Evolutionary conservation across 1,140 invertebrate species (phyloP).

Genomic region (Bombus impatiens): DNA sequence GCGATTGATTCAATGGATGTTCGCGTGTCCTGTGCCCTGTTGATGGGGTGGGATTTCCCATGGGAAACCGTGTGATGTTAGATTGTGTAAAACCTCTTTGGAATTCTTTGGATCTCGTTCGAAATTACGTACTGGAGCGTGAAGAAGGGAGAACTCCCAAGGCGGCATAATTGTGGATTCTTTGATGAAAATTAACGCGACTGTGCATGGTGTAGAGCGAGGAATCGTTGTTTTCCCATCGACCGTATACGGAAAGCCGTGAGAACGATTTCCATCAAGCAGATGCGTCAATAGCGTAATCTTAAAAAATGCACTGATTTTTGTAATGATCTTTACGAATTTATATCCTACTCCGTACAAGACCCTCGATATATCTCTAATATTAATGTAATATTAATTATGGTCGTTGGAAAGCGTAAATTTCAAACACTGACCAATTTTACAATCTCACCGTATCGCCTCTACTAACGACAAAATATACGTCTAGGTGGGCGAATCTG

Average conservation of each 20-base stretch:
- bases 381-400: too few species aligned
- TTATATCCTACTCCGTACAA: too few species aligned
- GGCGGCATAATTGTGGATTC: conserved; percentile 11
- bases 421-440: neutral
- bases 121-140: neutral
- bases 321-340: neutral
- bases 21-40: neutral
- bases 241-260: neutral
- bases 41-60: too few species aligned
- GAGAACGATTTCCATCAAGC: conserved; percentile 5
- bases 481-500: too few species aligned
- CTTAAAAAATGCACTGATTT: neutral
- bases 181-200: conserved; percentile 8
- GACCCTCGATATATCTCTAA: too few species aligned
- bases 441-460: too few species aligned
- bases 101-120: neutral
- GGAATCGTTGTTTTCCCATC: conserved; percentile 23
- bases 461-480: too few species aligned
- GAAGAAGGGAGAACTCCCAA: neutral
- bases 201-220: neutral
- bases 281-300: neutral
- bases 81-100: neutral
- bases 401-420: neutral
- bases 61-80: neutral
- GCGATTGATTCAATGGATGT: neutral